A percentile compares a stretch with the other conserved stretches of the same genome.
phyloP scores from a whole-genome alignment of 2,888 invertebrate genomes.

The Amblyteles armatorius region DNA sequence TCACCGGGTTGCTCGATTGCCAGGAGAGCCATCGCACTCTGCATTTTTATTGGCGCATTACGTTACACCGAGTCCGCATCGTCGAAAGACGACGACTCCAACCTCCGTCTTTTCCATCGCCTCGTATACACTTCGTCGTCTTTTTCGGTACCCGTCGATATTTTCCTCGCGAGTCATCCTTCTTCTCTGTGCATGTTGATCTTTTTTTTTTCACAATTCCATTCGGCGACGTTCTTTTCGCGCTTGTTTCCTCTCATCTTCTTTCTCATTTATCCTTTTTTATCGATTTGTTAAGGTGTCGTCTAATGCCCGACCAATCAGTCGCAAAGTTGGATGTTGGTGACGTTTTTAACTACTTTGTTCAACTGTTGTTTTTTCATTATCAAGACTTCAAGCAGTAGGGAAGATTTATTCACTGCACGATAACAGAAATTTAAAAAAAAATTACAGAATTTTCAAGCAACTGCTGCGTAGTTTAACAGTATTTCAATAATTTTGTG shows the following conservation, averaged over 20 bases:
- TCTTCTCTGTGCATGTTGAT: slow-evolving; percentile 10
- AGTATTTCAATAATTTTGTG: no score
- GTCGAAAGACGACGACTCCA: slow-evolving; percentile 60
- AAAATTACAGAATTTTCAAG: background rate
- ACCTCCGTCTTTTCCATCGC: slow-evolving; percentile 39
- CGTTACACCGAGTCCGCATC: slow-evolving; percentile 69
- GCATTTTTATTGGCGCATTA: slow-evolving; percentile 80
- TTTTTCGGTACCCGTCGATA: slow-evolving; percentile 42
- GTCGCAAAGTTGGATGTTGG: background rate
- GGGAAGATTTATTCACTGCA: background rate
- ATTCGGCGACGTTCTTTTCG: background rate
- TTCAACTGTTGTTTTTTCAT: background rate
- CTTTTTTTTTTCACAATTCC: slow-evolving; percentile 20
- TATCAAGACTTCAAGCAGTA: background rate
- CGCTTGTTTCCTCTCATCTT: background rate
- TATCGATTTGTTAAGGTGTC: background rate
- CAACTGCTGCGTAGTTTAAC: no score
- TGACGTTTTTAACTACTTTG: background rate
- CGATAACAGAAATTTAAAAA: background rate
- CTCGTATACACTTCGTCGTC: slow-evolving; percentile 29
- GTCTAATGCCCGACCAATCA: background rate
- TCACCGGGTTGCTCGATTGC: slow-evolving; percentile 61
- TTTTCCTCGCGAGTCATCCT: slow-evolving; percentile 25
- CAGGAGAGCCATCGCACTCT: slow-evolving; percentile 71
- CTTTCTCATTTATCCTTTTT: background rate